These are phyloP conservation scores for Odontamblyopus rebecca DNA, from an alignment of 2,797 vertebrate species.

Conservation along the genomic window DNA sequence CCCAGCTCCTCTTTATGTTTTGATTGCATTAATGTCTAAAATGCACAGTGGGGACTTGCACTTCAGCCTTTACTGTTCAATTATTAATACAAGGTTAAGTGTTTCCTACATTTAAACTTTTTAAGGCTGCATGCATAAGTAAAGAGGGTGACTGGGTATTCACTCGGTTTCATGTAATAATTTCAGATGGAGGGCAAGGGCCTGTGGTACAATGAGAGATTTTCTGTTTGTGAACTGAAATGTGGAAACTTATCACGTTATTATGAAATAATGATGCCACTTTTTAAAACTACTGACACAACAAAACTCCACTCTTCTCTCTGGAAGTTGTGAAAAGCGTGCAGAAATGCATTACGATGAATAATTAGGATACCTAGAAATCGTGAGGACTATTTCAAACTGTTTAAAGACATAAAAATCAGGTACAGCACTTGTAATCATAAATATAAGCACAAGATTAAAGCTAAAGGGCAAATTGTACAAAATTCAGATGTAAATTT, in stretches of 20 bases:
- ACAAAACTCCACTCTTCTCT: too few relatives aligned
- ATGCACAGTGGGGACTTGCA: background rate
- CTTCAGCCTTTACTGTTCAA: background rate
- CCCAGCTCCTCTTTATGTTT: background rate
- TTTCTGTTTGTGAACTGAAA: background rate
- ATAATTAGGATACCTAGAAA: too few relatives aligned
- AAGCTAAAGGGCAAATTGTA: background rate
- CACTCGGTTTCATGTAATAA: background rate
- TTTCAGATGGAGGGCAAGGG: background rate
- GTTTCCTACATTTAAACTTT: constrained; percentile 2
- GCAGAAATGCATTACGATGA: too few relatives aligned
- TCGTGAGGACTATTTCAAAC: too few relatives aligned
- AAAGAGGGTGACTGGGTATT: background rate
- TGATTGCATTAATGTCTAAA: background rate
- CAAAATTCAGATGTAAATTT: background rate
- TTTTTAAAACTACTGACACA: too few relatives aligned
- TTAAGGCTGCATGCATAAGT: constrained; percentile 5
- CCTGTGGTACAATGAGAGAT: background rate
- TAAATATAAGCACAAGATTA: background rate
- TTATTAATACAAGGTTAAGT: constrained; percentile 3
- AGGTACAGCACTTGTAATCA: too few relatives aligned
- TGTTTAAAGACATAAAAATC: too few relatives aligned
- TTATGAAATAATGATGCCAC: too few relatives aligned
- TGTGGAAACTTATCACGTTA: too few relatives aligned
- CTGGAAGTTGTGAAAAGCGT: too few relatives aligned